Evolutionary conservation across 1,140 invertebrate genomes (phyloP), one percentile per base, ranked within the genome.

Genomic region (Aphis gossypii): DNA sequence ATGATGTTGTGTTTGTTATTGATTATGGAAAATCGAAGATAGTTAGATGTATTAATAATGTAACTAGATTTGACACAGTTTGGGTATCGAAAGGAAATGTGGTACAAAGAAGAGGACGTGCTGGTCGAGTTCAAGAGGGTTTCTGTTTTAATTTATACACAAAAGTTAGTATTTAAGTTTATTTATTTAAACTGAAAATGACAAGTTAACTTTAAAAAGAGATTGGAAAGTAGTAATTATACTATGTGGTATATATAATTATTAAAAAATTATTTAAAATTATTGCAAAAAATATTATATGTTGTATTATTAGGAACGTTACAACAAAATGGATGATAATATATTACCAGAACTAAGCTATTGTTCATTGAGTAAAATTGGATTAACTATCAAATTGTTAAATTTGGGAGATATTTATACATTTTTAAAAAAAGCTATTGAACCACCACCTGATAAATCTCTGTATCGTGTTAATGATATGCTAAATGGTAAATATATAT

Each of bases 1-100:
- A 99, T 95, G 99, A 99, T 95, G 97, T 99, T 18, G 98, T 99
- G 3, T 99, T 97, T 95, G 99, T 99, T 1, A 98, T 99, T 94
- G 98, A 99, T 95, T 97, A 97, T 60, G 99, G 98, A 95, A 99
- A 99, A 95, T 97, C 98, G 0, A 99, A 99, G 95, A 98, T 99
- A 96, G 99, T 99, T 95, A 96, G 99, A 60, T 99, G 99, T 95
- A 98, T 98, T 6, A 99, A 98, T 95, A 99, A 99, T 95, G 97
- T 99, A 96, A 98, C 98, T 0, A 98, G 98, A 94, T 98, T 99
- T 95, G 98, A 98, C 0, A 98, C 98, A 0, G 97, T 99, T 30
- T 99, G 98, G 98, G 98, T 98, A 0, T 98, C 98, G 93, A 97
- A 96, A 94, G 98, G 98, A 14, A 99, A 99, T 95, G 95, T 99